These are phyloP conservation scores for Mormyrus iriodes DNA, from an alignment of 2,113 vertebrate genomes.

Conservation along the genomic window DNA sequence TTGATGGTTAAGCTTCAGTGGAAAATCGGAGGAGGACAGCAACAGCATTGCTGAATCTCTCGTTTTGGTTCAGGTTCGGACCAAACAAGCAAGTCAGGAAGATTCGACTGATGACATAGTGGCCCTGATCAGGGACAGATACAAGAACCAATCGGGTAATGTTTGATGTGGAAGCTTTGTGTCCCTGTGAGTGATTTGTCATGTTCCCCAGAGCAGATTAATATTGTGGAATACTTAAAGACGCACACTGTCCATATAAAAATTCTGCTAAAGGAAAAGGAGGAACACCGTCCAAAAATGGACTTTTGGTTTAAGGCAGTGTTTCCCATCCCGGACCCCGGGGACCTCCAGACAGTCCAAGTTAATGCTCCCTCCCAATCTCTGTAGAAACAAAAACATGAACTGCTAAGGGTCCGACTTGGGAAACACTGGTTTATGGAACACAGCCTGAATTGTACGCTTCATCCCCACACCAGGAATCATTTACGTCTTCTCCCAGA, in stretches of 20 bases:
- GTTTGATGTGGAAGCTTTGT: neutral
- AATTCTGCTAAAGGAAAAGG: neutral
- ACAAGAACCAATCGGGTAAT: constrained; percentile 86
- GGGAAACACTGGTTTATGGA: neutral
- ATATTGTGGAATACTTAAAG: neutral
- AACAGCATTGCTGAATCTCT: neutral
- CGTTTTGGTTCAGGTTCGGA: constrained; percentile 68
- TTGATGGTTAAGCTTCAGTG: neutral
- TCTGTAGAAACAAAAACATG: neutral
- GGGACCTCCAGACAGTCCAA: neutral
- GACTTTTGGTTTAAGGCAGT: neutral
- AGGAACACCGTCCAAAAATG: neutral
- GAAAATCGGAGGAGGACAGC: neutral
- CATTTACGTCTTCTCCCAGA: constrained; percentile 95
- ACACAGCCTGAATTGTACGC: neutral
- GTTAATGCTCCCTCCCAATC: neutral
- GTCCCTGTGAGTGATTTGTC: neutral
- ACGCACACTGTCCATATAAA: neutral
- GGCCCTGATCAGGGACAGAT: constrained; percentile 73
- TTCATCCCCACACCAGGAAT: constrained; percentile 68
- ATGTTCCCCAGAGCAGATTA: neutral
- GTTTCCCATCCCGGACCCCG: neutral
- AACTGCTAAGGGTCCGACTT: neutral
- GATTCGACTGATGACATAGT: constrained; percentile 73
- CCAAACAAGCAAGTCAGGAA: constrained; percentile 70